Evolutionary conservation across 1,140 invertebrate species (phyloP).

Genomic region (Lordiphosa collinella): DNA sequence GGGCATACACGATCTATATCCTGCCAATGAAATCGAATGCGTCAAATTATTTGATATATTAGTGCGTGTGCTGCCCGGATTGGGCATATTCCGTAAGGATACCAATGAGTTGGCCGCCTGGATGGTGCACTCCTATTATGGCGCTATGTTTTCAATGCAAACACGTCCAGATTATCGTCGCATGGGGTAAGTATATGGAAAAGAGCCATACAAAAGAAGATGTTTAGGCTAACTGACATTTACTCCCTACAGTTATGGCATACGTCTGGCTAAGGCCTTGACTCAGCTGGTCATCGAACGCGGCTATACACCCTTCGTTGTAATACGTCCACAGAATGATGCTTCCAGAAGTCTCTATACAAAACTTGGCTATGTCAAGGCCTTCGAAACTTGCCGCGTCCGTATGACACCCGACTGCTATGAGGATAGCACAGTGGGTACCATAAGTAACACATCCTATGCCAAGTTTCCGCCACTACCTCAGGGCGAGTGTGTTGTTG

Average conservation of each 20-base stretch:
- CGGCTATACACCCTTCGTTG: conserved; percentile 90
- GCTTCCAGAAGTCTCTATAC: conserved; percentile 89
- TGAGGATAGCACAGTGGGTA: conserved; percentile 62
- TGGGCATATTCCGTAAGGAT: conserved; percentile 86
- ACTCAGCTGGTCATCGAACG: conserved; percentile 86
- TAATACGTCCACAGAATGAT: conserved; percentile 91
- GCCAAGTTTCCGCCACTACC: conserved; percentile 66
- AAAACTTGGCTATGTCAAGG: conserved; percentile 88
- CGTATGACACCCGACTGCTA: conserved; percentile 83
- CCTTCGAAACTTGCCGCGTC: conserved; percentile 88
- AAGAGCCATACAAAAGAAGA: neutral
- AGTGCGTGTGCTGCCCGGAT: conserved; percentile 86
- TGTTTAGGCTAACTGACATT: neutral
- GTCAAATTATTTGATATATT: conserved; percentile 89
- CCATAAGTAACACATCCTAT: conserved; percentile 60
- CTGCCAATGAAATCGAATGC: conserved; percentile 91
- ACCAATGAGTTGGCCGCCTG: conserved; percentile 87
- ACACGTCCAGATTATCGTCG: conserved; percentile 89
- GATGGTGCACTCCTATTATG: conserved; percentile 94
- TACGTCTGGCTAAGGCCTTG: conserved; percentile 84
- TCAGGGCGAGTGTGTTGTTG: conserved; percentile 55
- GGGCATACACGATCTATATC: conserved; percentile 90
- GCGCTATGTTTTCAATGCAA: conserved; percentile 95
- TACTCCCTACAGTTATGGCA: conserved; percentile 81
- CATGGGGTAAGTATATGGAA: conserved; percentile 83